Conservation (phyloP, 2,113 vertebrate species). For the Genyomyrus donnyi region DNA sequence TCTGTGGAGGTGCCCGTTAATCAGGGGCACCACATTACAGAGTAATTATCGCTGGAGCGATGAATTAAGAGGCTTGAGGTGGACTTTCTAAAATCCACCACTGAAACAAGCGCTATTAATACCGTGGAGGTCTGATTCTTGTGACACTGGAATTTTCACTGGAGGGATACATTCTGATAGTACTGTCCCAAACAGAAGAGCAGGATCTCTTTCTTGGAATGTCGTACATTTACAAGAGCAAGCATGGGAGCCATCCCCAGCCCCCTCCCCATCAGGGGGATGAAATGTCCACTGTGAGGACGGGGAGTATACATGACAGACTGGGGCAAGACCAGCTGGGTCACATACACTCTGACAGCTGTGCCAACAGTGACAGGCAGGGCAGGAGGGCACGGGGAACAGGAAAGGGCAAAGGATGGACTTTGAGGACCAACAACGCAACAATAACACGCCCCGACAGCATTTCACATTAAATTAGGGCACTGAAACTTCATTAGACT, state of each 20-base stretch:
- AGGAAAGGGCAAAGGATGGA: neutral
- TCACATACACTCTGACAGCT: neutral
- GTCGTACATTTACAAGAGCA: neutral
- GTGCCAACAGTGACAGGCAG: neutral
- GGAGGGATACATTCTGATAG: neutral
- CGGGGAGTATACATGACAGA: neutral
- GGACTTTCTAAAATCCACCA: neutral
- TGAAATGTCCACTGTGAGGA: neutral
- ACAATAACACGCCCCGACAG: neutral
- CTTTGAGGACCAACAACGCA: neutral
- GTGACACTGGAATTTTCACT: neutral
- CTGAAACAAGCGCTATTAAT: neutral
- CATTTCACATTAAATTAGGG: conserved; percentile 1
- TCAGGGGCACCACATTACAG: neutral
- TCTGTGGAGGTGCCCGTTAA: neutral
- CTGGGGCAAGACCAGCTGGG: neutral
- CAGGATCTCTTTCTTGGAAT: neutral
- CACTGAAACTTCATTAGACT: neutral
- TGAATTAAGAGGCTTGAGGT: neutral
- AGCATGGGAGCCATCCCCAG: neutral
- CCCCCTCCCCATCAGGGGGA: neutral
- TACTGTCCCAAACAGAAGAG: neutral
- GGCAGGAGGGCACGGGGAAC: neutral
- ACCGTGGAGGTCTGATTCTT: neutral
- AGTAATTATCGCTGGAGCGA: neutral